Conservation (phyloP, 2,888 invertebrate genomes). For the Ornithoptera alexandrae region DNA sequence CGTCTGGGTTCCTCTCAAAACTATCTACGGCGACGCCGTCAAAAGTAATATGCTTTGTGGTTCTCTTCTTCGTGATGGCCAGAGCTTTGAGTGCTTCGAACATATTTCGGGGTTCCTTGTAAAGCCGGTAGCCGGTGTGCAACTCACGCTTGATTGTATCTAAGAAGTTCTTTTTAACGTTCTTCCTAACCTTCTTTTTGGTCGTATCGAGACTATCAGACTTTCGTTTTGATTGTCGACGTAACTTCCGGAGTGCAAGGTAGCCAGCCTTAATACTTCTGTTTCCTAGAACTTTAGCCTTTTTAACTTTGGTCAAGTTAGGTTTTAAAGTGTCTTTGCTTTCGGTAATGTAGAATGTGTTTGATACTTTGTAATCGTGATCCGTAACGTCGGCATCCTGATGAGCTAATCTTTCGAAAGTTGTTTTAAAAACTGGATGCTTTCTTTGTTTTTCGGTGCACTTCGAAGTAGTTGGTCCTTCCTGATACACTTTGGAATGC, state of each 20-base stretch:
- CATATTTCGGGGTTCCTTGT: constrained; percentile 16
- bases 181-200: background rate
- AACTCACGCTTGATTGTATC: constrained; percentile 19
- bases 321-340: background rate
- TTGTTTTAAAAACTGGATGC: background rate
- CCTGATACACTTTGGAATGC: constrained; percentile 1
- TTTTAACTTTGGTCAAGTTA: background rate
- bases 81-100: constrained; percentile 16
- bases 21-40: background rate
- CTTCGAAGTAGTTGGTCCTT: constrained; percentile 1
- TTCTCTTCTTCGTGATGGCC: constrained; percentile 4
- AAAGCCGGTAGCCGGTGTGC: background rate
- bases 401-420: constrained; percentile 3
- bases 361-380: background rate
- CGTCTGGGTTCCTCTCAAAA: background rate
- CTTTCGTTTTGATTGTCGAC: background rate
- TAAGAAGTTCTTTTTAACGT: constrained; percentile 17
- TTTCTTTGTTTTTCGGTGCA: background rate
- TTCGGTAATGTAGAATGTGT: constrained; percentile 19
- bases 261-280: constrained; percentile 7
- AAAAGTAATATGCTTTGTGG: constrained; percentile 7
- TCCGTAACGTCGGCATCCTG: background rate
- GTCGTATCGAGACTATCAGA: background rate
- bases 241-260: background rate
- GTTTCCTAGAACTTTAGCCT: background rate